Percentiles rank a stretch among this genome's conserved stretches.
Conservation (phyloP, 2,113 vertebrate genomes). For the Anarrhichthys ocellatus region DNA sequence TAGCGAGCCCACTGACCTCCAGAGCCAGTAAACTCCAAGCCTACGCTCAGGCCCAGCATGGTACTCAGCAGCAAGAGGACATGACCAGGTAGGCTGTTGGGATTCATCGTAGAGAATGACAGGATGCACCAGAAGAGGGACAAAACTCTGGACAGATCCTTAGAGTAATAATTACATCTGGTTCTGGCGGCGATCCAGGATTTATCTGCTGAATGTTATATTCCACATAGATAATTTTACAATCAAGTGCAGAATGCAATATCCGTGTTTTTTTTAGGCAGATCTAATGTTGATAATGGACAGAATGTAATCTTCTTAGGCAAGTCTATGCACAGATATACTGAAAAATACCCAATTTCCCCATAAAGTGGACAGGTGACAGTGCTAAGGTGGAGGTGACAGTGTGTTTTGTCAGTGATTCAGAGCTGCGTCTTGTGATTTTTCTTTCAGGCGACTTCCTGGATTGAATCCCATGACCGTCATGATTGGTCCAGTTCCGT, state of each 20-base stretch:
- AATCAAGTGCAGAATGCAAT: constrained; percentile 48
- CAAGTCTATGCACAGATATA: constrained; percentile 35
- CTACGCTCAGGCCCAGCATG: constrained; percentile 86
- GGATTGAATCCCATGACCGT: constrained; percentile 70
- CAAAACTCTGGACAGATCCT: constrained; percentile 59
- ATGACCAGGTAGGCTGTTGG: constrained; percentile 84
- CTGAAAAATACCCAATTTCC: constrained; percentile 66
- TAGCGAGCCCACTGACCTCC: constrained; percentile 97
- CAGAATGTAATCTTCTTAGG: constrained; percentile 49
- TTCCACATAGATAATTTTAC: constrained; percentile 67
- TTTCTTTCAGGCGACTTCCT: constrained; percentile 77
- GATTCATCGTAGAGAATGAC: constrained; percentile 84
- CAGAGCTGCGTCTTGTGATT: constrained; percentile 57
- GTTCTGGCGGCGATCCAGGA: constrained; percentile 45
- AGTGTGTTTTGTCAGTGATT: constrained; percentile 62
- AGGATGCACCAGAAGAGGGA: constrained; percentile 29
- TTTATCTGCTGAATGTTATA: constrained; percentile 64
- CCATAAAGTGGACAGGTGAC: constrained; percentile 30
- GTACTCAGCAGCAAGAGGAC: constrained; percentile 88
- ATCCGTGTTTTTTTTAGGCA: constrained; percentile 41
- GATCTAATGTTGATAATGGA: constrained; percentile 60
- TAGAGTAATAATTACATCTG: constrained; percentile 69
- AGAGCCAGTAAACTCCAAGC: constrained; percentile 94
- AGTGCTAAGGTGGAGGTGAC: constrained; percentile 32
- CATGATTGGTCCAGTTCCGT: constrained; percentile 55